Conservation (phyloP, 2,888 invertebrate species). For the Ormia ochracea region DNA sequence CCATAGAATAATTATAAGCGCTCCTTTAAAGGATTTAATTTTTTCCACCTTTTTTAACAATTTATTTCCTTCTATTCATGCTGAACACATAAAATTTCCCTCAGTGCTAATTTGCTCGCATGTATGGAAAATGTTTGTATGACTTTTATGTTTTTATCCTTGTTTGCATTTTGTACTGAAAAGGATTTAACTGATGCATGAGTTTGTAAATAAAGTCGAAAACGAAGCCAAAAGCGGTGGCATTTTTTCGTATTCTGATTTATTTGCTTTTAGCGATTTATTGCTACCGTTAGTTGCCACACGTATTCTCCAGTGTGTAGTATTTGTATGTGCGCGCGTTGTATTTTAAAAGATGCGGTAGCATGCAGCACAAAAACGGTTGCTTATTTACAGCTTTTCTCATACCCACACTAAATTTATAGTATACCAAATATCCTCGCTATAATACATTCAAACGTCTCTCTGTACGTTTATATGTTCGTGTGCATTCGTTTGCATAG, state of each 20-base stretch:
- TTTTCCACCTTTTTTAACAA: background rate
- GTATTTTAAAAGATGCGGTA: background rate
- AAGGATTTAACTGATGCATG: constrained; percentile 60
- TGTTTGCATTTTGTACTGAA: constrained; percentile 53
- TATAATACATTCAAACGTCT: background rate
- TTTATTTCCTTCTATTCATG: background rate
- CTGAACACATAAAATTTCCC: background rate
- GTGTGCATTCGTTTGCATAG: no score
- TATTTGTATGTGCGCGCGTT: background rate
- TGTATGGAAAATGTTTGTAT: constrained; percentile 46
- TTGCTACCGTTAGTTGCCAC: constrained; percentile 70
- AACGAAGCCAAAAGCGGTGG: constrained; percentile 65
- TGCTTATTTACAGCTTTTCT: constrained; percentile 29
- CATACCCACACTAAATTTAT: background rate
- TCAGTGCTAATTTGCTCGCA: constrained; percentile 17
- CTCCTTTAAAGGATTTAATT: background rate
- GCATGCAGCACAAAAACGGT: constrained; percentile 13
- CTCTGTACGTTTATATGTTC: background rate
- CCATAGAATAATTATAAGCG: background rate
- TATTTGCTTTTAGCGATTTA: constrained; percentile 75
- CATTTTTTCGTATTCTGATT: constrained; percentile 74
- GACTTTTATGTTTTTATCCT: constrained; percentile 40
- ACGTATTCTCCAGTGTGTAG: constrained; percentile 54
- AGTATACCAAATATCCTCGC: constrained; percentile 17
- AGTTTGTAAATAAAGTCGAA: constrained; percentile 66